Percentiles rank a stretch among this genome's conserved stretches.
Conservation (phyloP, 2,888 invertebrate genomes). For the Aporophyla lueneburgensis region DNA sequence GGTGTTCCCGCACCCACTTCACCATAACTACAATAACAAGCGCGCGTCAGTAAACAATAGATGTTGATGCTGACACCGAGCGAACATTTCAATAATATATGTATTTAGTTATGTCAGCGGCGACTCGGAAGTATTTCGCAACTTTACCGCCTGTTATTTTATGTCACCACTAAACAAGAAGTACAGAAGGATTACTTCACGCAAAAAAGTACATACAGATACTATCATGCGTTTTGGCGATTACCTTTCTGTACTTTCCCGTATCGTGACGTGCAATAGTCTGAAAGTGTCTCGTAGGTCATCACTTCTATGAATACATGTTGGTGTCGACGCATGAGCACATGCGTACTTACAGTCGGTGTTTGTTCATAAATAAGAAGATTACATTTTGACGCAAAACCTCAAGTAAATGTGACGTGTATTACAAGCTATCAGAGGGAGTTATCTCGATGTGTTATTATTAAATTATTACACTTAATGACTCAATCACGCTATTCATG, state of each 20-base stretch:
- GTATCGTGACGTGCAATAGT: not conserved
- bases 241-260: not conserved
- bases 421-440: not conserved
- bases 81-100: not conserved
- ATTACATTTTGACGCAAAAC: constrained; percentile 17
- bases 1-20: constrained; percentile 1
- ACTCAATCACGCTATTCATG: constrained; percentile 8
- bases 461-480: not conserved
- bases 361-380: not conserved
- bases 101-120: not conserved
- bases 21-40: not conserved
- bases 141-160: not conserved
- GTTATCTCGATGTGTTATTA: constrained; percentile 6
- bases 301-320: not conserved
- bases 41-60: not conserved
- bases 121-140: constrained; percentile 1
- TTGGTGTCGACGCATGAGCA: not conserved
- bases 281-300: constrained; percentile 18
- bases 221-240: not conserved
- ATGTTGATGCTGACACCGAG: not conserved
- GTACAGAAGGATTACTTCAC: constrained; percentile 13
- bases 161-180: not conserved
- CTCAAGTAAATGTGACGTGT: not conserved
- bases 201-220: not conserved
- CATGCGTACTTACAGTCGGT: not conserved